Evolutionary conservation across 1,140 invertebrate genomes (phyloP), one percentile per base, ranked within the genome.

Genomic region (Bombus waltoni): DNA sequence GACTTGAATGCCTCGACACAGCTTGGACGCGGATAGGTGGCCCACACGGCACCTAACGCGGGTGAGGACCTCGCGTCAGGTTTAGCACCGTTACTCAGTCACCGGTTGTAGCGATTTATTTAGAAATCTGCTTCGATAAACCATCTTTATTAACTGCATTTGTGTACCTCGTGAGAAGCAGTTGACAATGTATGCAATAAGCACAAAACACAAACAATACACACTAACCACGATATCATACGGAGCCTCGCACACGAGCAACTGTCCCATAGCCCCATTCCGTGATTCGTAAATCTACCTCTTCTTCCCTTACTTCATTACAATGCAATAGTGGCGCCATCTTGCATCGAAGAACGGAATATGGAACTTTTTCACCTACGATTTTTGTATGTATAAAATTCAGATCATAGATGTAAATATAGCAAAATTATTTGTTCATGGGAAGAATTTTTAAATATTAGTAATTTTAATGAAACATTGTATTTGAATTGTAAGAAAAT

Each of bases 261-360:
- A 91, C 90, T 90, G 89, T 77, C 77, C 80, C 38, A 70, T 73
- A 82, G 89, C 70, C 77, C 76, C 38, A 70, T 73, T 85, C 81
- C 76, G 18, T 68, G 76, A 59, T 89, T 74, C 81, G n/a, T 62
- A 80, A 53, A 53, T 18, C 47, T 18, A 77, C 66, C 77, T 42
- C 72, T 42, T 57, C 59, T 47, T 42, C 75, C 62, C 77, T 57
- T 40, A 79, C 77, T 70, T 85, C 53, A 47, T n/a, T 70, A 70
- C 32, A 32, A 38, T 28, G 18, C 70, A 38, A 78, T 3, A 59
- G 62, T 73, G 32, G 87, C 75, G 83, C 68, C 82, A 78, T 32
- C 77, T 38, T 76, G 35, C 22, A 38, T 15, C 35, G 4, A 3
- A 2, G 11, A 68, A 68, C 15, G 2, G 40, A 68, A 28, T 32